Evolutionary conservation across 2,113 vertebrate species (phyloP).

Genomic region (Phyllopteryx taeniolatus): DNA sequence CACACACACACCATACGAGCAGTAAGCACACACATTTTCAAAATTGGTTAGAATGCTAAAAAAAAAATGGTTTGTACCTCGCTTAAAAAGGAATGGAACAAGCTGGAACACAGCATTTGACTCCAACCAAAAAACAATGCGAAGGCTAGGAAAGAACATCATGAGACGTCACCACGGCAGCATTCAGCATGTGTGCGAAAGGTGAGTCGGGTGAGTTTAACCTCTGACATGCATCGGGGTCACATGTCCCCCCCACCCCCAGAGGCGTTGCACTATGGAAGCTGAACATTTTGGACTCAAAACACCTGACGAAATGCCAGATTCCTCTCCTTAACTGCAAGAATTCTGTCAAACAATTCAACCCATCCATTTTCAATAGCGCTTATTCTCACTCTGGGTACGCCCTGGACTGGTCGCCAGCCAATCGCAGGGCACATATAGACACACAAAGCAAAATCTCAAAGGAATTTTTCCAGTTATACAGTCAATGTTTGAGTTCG

Average conservation of each 20-base stretch:
- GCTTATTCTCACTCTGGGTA: too few species aligned
- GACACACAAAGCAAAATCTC: neutral
- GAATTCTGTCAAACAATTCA: neutral
- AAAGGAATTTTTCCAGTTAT: neutral
- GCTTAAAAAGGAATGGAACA: neutral
- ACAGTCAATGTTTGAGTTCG: too few species aligned
- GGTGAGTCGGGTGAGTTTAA: slow-evolving; percentile 46
- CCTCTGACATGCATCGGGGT: slow-evolving; percentile 31
- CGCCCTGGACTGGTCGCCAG: too few species aligned
- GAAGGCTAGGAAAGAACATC: neutral
- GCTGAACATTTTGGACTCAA: neutral
- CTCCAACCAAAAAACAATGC: neutral
- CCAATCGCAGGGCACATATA: too few species aligned
- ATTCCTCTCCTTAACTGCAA: neutral
- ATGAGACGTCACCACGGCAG: neutral
- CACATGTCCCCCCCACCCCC: slow-evolving; percentile 17
- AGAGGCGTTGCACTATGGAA: slow-evolving; percentile 12
- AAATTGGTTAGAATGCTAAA: too few species aligned
- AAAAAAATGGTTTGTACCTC: neutral
- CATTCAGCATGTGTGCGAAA: slow-evolving; percentile 9
- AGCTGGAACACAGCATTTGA: neutral
- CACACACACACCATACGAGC: too few species aligned
- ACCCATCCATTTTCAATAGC: too few species aligned
- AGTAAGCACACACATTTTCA: too few species aligned
- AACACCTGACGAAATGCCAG: neutral